Evolutionary conservation across 2,888 invertebrate genomes (phyloP).

Genomic region (Dichetophora obliterata): DNA sequence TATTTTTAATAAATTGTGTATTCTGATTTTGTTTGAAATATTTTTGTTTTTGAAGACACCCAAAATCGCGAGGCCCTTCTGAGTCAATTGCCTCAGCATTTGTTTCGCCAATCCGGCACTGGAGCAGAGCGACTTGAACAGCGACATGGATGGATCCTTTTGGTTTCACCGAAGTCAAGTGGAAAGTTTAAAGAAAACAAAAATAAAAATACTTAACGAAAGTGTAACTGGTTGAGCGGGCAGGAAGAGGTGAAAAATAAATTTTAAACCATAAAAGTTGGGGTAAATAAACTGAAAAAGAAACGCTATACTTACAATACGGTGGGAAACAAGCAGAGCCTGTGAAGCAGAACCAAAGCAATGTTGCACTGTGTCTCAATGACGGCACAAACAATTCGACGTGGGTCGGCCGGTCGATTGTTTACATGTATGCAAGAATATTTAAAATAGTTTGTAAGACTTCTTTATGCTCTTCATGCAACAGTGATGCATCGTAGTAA

Average conservation of each 20-base stretch:
- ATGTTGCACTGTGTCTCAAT: neutral
- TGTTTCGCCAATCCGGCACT: no score
- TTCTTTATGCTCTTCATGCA: neutral
- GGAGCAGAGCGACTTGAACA: no score
- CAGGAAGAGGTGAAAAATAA: neutral
- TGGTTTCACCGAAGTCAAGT: conserved; percentile 21
- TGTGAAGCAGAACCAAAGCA: conserved; percentile 15
- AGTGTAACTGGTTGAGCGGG: neutral
- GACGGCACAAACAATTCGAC: neutral
- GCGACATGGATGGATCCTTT: conserved; percentile 8
- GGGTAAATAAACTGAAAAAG: conserved; percentile 49
- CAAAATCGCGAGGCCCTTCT: no score
- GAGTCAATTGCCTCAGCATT: no score
- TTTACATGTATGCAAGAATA: neutral
- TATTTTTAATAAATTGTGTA: no score
- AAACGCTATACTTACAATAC: conserved; percentile 31
- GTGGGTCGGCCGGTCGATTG: neutral
- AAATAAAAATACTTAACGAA: conserved; percentile 13
- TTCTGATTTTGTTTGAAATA: no score
- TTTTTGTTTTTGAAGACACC: no score
- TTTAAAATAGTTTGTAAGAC: neutral
- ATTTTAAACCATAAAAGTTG: conserved; percentile 42
- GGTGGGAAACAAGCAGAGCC: neutral
- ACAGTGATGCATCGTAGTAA: neutral
- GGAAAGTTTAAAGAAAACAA: conserved; percentile 20